phyloP scores from a whole-genome alignment of 35 echinoderm and acorn worm species.

The Ophiothrix spiculata region DNA sequence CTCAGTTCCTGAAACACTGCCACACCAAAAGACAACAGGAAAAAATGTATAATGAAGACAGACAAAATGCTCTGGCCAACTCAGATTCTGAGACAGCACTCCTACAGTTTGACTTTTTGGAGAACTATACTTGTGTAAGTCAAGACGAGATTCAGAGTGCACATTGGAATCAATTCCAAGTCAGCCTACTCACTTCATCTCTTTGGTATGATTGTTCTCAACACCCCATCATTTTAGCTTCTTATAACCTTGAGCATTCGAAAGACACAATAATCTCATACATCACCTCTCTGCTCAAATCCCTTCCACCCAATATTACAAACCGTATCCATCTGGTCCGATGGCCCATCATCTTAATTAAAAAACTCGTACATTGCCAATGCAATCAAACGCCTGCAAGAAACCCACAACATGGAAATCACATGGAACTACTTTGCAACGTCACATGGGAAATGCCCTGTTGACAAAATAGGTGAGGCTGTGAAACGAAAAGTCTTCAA shows the following conservation, averaged over 20 bases:
- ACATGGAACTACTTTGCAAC: conserved; percentile 65
- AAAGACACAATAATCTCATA: not conserved
- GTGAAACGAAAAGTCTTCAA: conserved; percentile 30
- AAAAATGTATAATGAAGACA: not conserved
- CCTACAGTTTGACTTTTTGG: conserved; percentile 56
- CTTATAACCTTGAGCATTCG: not conserved
- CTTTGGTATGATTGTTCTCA: conserved; percentile 11
- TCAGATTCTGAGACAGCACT: not conserved
- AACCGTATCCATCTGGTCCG: conserved; percentile 26
- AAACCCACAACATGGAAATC: conserved; percentile 51
- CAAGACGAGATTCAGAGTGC: conserved; percentile 79
- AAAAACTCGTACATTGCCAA: conserved; percentile 53
- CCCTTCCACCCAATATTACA: not conserved
- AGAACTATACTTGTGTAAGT: conserved; percentile 57
- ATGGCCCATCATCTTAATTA: conserved; percentile 57
- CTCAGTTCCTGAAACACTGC: conserved; percentile 11
- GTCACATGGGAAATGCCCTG: conserved; percentile 75
- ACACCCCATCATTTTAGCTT: not conserved
- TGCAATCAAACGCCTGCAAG: conserved; percentile 28
- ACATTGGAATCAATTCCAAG: conserved; percentile 53
- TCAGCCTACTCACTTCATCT: conserved; percentile 51
- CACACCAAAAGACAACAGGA: not conserved
- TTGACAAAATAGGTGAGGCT: conserved; percentile 57
- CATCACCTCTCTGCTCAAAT: not conserved
- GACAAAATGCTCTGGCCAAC: not conserved